Percentiles rank a stretch among this genome's conserved stretches.
Evolutionary conservation across 2,113 vertebrate species (phyloP).

Genomic region (Daphoenositta chrysoptera): DNA sequence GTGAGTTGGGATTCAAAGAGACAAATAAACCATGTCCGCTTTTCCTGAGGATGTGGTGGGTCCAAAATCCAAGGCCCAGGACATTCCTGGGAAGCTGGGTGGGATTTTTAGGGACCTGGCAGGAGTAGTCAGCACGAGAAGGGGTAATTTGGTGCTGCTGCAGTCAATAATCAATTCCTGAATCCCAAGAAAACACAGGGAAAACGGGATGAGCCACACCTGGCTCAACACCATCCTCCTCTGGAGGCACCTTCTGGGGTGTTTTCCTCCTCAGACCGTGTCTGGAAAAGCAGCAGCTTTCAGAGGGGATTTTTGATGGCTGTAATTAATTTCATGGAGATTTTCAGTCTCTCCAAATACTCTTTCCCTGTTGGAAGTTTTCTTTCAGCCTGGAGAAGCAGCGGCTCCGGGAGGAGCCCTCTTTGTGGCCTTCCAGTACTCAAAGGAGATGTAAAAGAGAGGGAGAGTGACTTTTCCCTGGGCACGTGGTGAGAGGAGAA

Average conservation of each 20-base stretch:
- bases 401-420: background rate
- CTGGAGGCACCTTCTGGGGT: background rate
- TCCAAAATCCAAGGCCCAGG: background rate
- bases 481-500: background rate
- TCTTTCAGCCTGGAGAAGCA: background rate
- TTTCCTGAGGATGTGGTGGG: fast-evolving
- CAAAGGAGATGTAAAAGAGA: too few relatives aligned
- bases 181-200: background rate
- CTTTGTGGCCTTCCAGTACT: too few relatives aligned
- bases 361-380: background rate
- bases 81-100: background rate
- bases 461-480: background rate
- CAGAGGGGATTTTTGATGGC: background rate
- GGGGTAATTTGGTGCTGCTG: background rate
- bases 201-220: fast-evolving
- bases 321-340: background rate
- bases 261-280: background rate
- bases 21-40: fast-evolving
- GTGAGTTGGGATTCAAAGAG: background rate
- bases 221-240: background rate
- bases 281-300: background rate
- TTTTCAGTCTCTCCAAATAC: background rate
- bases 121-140: fast-evolving
- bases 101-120: background rate
- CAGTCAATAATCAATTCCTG: background rate